These are phyloP conservation scores for Meliscaeva auricollis DNA, from an alignment of 2,888 invertebrate species.

Conservation along the genomic window DNA sequence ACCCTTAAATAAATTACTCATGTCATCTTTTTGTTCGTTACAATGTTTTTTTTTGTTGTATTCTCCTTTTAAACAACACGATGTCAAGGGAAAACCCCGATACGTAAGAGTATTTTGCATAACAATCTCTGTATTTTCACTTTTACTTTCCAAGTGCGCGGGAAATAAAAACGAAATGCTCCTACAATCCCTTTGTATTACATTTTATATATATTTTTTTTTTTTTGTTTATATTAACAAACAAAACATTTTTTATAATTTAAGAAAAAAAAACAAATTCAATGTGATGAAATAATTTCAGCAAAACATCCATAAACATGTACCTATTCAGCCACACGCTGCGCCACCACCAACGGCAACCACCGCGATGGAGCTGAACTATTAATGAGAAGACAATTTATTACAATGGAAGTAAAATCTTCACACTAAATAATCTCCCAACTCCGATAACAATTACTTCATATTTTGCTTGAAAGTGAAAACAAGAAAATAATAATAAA, in stretches of 20 bases:
- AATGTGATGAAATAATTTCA: conserved; percentile 58
- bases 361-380: neutral
- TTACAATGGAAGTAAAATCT: conserved; percentile 61
- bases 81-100: conserved; percentile 31
- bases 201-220: neutral
- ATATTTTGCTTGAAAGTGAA: conserved; percentile 64
- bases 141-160: conserved; percentile 72
- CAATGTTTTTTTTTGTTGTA: neutral
- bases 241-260: neutral
- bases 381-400: conserved; percentile 62
- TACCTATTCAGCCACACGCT: conserved; percentile 18
- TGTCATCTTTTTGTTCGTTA: conserved; percentile 22
- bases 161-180: conserved; percentile 16
- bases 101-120: conserved; percentile 56
- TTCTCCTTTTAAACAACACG: neutral
- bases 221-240: neutral
- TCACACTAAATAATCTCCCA: conserved; percentile 52
- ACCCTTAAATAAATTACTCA: conserved; percentile 28
- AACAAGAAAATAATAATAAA: conserved; percentile 44
- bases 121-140: conserved; percentile 62
- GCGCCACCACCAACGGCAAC: neutral
- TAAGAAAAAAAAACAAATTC: conserved; percentile 16
- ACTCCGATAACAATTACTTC: conserved; percentile 63
- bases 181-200: conserved; percentile 40
- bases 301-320: conserved; percentile 39